A percentile compares a stretch with the other conserved stretches of the same genome.
phyloP scores from a whole-genome alignment of 2,113 vertebrate species.

The Thymallus thymallus region DNA sequence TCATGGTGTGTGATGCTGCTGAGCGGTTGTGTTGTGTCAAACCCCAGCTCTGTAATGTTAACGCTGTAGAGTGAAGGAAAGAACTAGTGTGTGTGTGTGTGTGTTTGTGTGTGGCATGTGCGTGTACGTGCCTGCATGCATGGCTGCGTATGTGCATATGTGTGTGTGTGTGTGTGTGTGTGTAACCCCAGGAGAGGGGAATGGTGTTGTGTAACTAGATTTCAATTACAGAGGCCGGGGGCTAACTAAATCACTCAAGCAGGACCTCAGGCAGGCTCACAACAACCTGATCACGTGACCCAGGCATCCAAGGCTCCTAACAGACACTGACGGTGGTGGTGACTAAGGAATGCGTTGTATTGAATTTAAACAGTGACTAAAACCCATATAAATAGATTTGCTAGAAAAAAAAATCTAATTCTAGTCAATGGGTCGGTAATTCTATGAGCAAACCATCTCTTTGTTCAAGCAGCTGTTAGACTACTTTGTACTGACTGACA shows the following conservation, averaged over 20 bases:
- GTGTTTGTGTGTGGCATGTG: too few relatives aligned
- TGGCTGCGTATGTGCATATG: too few relatives aligned
- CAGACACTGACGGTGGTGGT: not conserved
- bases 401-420: too few relatives aligned
- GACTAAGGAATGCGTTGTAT: not conserved
- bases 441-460: too few relatives aligned
- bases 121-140: too few relatives aligned
- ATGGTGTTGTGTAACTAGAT: not conserved
- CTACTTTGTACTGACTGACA: not conserved
- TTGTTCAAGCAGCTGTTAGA: too few relatives aligned
- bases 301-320: not conserved
- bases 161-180: too few relatives aligned
- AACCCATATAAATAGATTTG: too few relatives aligned
- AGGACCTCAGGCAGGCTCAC: not conserved
- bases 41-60: not conserved
- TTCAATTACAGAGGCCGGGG: slow-evolving; percentile 2
- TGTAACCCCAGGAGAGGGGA: too few relatives aligned
- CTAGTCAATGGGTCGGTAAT: too few relatives aligned
- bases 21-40: slow-evolving; percentile 5
- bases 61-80: not conserved
- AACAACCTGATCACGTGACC: not conserved
- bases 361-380: not conserved
- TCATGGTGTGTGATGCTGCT: not conserved
- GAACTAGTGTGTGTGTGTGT: too few relatives aligned
- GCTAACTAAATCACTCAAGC: not conserved